Conservation (phyloP, 2,888 invertebrate species). For the Tortrix viridana region DNA sequence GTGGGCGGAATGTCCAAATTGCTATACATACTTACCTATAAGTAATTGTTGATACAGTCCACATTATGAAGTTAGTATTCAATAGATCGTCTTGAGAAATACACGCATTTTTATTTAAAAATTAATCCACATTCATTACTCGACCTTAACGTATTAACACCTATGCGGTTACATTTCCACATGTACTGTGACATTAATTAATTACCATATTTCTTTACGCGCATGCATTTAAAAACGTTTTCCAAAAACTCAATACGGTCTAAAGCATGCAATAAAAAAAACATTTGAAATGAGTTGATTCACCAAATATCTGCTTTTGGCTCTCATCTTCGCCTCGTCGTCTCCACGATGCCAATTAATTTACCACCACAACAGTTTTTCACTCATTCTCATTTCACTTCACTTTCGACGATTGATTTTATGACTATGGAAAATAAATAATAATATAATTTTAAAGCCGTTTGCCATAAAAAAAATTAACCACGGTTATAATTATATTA, state of each 20-base stretch:
- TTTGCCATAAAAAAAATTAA: background rate
- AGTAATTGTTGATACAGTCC: too few relatives aligned
- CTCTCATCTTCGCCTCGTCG: conserved; percentile 59
- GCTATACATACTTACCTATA: too few relatives aligned
- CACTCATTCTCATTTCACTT: conserved; percentile 33
- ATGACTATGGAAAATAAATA: background rate
- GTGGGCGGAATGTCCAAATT: too few relatives aligned
- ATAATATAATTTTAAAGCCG: background rate
- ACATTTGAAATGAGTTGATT: conserved; percentile 45
- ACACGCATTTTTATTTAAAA: too few relatives aligned
- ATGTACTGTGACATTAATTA: too few relatives aligned
- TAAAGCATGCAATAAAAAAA: conserved; percentile 25
- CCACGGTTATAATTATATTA: background rate
- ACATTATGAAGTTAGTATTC: too few relatives aligned
- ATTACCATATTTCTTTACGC: too few relatives aligned
- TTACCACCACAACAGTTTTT: conserved; percentile 18
- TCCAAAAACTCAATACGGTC: background rate
- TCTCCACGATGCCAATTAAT: conserved; percentile 36
- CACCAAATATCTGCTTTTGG: conserved; percentile 72
- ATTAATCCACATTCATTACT: too few relatives aligned
- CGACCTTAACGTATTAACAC: too few relatives aligned
- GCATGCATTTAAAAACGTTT: too few relatives aligned
- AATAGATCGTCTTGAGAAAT: too few relatives aligned
- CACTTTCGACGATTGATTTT: conserved; percentile 13
- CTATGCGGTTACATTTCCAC: too few relatives aligned